Percentiles rank a stretch among this genome's conserved stretches.
Conservation (phyloP, 2,113 vertebrate genomes). For the Silurus glanis region DNA sequence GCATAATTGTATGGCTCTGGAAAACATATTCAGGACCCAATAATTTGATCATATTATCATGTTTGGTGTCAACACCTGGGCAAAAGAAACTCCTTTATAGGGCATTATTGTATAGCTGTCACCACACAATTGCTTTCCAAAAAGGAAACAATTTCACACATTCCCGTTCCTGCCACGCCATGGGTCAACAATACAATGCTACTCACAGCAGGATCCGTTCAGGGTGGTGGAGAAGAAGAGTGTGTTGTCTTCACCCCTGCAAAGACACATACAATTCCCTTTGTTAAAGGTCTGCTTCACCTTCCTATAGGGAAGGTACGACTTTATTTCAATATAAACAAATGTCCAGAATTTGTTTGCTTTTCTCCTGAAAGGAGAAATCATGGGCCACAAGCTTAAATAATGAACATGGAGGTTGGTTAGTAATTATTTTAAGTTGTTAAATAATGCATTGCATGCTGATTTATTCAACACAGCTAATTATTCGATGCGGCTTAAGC, state of each 20-base stretch:
- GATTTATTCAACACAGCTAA: not conserved
- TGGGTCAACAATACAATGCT: conserved; percentile 40
- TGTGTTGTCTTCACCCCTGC: conserved; percentile 74
- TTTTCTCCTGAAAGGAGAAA: not conserved
- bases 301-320: too few relatives aligned
- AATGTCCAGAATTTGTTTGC: conserved; percentile 1
- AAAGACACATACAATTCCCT: not conserved
- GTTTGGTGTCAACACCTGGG: not conserved
- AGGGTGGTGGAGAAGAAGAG: conserved; percentile 80
- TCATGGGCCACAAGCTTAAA: not conserved
- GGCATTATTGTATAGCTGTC: not conserved
- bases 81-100: not conserved
- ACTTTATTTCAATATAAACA: conserved; percentile 21
- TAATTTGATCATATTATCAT: not conserved
- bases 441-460: not conserved
- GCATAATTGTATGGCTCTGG: not conserved
- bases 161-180: conserved; percentile 1
- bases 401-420: not conserved
- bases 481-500: not conserved
- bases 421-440: not conserved
- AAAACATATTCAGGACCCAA: not conserved
- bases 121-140: not conserved
- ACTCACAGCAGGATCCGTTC: conserved; percentile 89
- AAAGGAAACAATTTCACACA: conserved; percentile 3
- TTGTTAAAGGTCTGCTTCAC: not conserved